A percentile compares a stretch with the other conserved stretches of the same genome.
These are phyloP conservation scores for Colletes collaris DNA, from an alignment of 2,888 invertebrate species.

Conservation along the genomic window DNA sequence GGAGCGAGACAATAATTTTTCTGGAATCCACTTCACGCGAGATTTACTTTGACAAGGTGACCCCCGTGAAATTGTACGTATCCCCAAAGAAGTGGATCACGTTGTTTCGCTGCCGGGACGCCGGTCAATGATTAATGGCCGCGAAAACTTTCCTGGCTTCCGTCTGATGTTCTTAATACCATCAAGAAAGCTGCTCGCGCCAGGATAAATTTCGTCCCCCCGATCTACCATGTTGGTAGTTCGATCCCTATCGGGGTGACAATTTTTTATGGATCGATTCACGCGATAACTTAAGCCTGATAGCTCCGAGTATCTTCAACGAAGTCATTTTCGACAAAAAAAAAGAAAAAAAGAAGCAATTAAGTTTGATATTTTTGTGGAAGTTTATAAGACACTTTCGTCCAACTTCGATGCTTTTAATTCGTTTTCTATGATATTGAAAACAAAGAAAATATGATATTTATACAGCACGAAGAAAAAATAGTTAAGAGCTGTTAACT, in stretches of 20 bases:
- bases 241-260: constrained; percentile 1
- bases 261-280: neutral
- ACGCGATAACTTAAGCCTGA: neutral
- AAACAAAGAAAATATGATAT: no score
- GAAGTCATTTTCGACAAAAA: no score
- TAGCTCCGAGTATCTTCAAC: constrained; percentile 11
- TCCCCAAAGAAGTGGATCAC: constrained; percentile 44
- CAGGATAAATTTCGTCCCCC: constrained; percentile 20
- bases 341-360: no score
- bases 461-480: no score
- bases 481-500: no score
- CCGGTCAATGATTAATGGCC: constrained; percentile 47
- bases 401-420: no score
- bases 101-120: constrained; percentile 27
- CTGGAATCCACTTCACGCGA: constrained; percentile 67
- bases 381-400: no score
- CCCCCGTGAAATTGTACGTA: constrained; percentile 59
- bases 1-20: constrained; percentile 72
- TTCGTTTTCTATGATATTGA: no score
- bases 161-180: constrained; percentile 39
- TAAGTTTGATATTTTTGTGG: no score
- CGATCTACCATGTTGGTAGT: neutral
- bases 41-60: constrained; percentile 69
- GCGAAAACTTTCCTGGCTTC: constrained; percentile 36
- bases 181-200: constrained; percentile 1